Evolutionary conservation across 2,888 invertebrate genomes (phyloP), one percentile per base, ranked within the genome.

Genomic region (Ectemnius cavifrons): DNA sequence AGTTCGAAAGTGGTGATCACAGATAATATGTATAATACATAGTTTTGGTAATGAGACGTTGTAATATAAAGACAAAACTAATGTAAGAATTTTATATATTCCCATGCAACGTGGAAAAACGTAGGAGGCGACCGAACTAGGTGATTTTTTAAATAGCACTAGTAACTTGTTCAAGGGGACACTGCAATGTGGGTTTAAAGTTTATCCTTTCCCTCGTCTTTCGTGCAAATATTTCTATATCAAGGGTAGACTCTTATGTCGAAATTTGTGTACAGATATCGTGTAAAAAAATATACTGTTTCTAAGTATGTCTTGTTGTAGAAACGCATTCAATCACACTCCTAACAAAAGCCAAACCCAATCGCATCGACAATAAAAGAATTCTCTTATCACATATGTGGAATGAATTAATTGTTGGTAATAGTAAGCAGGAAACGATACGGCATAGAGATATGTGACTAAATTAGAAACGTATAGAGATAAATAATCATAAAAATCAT

Each of bases 51-150:
- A 68, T 63, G 62, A 66, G 72, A 78, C 67, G 79, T 80, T 85
- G 83, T 85, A 85, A 84, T 80, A 83, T 84, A 85, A 70, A 64
- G 64, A 63, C 49, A 66, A 73, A 67, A 62, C 63, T 70, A 77
- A 73, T 77, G 70, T 73, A 72, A 66, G 67, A 70, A 70, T 78
- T 73, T 77, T 78, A 70, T 78, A 70, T 77, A 78, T 73, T 77
- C 69, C 59, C 67, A 70, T 62, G 65, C 72, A 61, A 56, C 58
- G 13, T 46, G 69, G 57, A 65, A 57, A 20, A 57, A 20, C 28
- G 11, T 58, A 49, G 45, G 46, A 67, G 8, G 66, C 47, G 63
- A 68, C 66, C 37, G 37, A 52, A 58, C 59, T 16, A 45, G 70
- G 58, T 14, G 69, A 56, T 61, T 71, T 63, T 61, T 52, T 6